A percentile compares a stretch with the other conserved stretches of the same genome.
phyloP scores from a whole-genome alignment of 1,140 invertebrate genomes.

The Drosophila yakuba region DNA sequence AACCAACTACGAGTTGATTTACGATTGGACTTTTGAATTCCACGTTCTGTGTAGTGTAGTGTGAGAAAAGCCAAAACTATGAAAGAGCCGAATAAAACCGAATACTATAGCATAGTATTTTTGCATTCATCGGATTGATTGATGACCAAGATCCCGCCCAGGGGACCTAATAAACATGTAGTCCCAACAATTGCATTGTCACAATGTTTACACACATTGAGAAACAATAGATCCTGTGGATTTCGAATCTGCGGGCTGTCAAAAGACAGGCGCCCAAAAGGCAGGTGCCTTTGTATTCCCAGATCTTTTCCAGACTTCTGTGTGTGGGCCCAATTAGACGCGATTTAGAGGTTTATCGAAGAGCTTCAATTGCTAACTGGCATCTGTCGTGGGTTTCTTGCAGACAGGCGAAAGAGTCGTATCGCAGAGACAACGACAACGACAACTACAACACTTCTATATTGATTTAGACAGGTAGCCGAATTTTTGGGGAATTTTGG shows the following conservation, averaged over 20 bases:
- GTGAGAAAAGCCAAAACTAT: slow-evolving; percentile 24
- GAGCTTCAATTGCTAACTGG: slow-evolving; percentile 27
- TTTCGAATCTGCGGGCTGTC: slow-evolving; percentile 37
- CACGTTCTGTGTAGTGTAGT: slow-evolving; percentile 1
- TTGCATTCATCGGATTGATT: slow-evolving; percentile 47
- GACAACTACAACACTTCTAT: slow-evolving; percentile 22
- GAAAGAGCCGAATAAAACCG: not conserved
- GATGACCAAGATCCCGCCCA: slow-evolving; percentile 55
- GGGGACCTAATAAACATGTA: slow-evolving; percentile 76
- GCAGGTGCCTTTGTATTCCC: slow-evolving; percentile 17
- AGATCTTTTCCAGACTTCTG: not conserved
- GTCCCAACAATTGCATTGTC: slow-evolving; percentile 34
- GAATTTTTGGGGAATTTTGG: slow-evolving; percentile 43
- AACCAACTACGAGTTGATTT: slow-evolving; percentile 45
- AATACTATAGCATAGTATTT: not conserved
- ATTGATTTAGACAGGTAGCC: slow-evolving; percentile 59
- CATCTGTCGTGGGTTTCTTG: slow-evolving; percentile 1
- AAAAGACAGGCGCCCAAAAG: slow-evolving; percentile 19
- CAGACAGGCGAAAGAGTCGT: not conserved
- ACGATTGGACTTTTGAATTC: slow-evolving; percentile 37
- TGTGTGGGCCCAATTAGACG: slow-evolving; percentile 42
- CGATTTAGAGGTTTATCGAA: slow-evolving; percentile 38
- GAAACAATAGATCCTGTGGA: slow-evolving; percentile 8
- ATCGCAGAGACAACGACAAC: slow-evolving; percentile 29
- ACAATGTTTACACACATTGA: slow-evolving; percentile 39